Evolutionary conservation across 2,888 invertebrate genomes (phyloP), one percentile per base, ranked within the genome.

Genomic region (Myopa tessellatipennis): DNA sequence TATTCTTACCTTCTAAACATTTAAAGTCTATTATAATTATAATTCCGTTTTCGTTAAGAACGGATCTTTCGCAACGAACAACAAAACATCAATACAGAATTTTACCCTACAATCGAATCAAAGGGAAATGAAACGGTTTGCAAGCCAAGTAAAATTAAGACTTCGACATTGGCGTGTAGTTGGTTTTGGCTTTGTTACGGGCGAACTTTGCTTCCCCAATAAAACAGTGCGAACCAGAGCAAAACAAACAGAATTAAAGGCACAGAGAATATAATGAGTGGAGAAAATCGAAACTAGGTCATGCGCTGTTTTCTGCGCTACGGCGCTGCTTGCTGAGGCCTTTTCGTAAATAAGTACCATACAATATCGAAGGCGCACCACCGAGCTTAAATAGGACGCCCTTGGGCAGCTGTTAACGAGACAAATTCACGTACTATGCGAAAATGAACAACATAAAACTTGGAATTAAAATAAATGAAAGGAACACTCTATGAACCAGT

Each of bases 81-180:
- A 50, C 36, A 70, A 52, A 69, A 8, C 14, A 36, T 86, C 85
- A 82, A 86, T 85, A 85, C 85, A 85, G 80, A 86, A 84, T 83
- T 86, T 85, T 86, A 86, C 82, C 86, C 85, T 85, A 86, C 82
- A 83, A 86, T 84, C 84, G 83, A 83, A 68, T 58, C 34, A 77
- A 76, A 76, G 70, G 12, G 70, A 52, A 73, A 72, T 16, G 69
- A 50, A 58, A 36, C 36, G 50, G 50, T 71, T 63, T 36, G 38
- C 63, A 70, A 71, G 34, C 38, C 65, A 65, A 76, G 38, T 36
- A n/a, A 65, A 36, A 67, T 40, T 26, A 61, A 12, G 26, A 26
- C n/a, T 10, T 61, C 26, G 61, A 61, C 34, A 58, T 16, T 58
- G 55, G 36, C 36, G 18, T 12, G 16, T 58, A 55, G 58, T 10